Evolutionary conservation across 2,888 invertebrate species (phyloP).

Genomic region (Pristionchus maxplancki): DNA sequence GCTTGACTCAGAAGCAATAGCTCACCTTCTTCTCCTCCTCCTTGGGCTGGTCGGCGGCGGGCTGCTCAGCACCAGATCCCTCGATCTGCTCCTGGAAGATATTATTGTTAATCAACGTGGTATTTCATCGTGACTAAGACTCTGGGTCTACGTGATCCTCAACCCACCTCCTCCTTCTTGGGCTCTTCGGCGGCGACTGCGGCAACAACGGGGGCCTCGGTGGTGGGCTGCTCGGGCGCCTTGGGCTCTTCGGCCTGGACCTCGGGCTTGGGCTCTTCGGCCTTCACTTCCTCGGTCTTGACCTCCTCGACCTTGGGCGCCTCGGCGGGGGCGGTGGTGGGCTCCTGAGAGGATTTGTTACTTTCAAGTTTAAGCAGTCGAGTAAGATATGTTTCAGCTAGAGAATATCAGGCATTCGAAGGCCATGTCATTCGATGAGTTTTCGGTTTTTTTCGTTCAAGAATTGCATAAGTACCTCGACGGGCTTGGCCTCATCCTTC

Average conservation of each 20-base stretch:
- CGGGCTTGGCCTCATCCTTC: conserved; percentile 13
- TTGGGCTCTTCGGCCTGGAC: conserved; percentile 21
- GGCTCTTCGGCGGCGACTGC: conserved; percentile 4
- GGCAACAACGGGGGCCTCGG: not conserved
- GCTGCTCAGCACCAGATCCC: not conserved
- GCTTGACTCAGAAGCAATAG: no score
- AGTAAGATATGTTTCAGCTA: not conserved
- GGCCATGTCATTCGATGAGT: no score
- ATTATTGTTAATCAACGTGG: not conserved
- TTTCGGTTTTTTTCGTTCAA: no score
- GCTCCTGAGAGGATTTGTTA: not conserved
- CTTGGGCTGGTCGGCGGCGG: conserved; percentile 9
- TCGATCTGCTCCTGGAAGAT: not conserved
- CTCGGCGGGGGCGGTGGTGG: not conserved
- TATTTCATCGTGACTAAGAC: not conserved
- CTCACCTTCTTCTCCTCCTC: conserved; percentile 46
- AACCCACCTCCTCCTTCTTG: conserved; percentile 32
- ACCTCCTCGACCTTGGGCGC: conserved; percentile 40
- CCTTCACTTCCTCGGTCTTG: conserved; percentile 28
- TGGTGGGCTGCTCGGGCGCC: not conserved
- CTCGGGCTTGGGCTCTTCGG: not conserved
- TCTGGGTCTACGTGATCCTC: not conserved
- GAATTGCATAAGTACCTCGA: no score
- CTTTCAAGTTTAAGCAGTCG: not conserved
- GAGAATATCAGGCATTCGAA: no score